Conservation (phyloP, 1,140 invertebrate genomes). For the Drosophila oshimai region DNA sequence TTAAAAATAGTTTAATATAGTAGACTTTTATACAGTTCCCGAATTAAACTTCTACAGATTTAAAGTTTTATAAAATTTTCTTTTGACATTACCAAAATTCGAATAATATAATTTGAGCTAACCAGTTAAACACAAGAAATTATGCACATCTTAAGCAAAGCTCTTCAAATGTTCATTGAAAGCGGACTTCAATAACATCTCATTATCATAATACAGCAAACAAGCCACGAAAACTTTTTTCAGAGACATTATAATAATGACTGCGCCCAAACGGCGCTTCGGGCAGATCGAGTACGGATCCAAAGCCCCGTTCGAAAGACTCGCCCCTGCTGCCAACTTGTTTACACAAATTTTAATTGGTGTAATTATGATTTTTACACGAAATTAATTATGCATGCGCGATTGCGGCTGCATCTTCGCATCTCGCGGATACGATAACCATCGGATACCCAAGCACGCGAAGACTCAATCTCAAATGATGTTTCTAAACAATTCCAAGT, state of each 20-base stretch:
- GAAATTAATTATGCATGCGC: constrained; percentile 75
- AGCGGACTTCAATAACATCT: not conserved
- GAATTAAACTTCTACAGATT: too few relatives aligned
- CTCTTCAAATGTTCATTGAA: not conserved
- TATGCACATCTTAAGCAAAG: too few relatives aligned
- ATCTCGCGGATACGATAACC: constrained; percentile 2
- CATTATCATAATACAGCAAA: not conserved
- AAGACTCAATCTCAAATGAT: constrained; percentile 10
- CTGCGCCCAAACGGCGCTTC: constrained; percentile 44
- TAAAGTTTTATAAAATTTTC: too few relatives aligned
- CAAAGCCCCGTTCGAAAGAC: not conserved
- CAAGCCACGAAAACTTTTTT: constrained; percentile 34
- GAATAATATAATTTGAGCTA: too few relatives aligned
- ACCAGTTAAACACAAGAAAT: too few relatives aligned
- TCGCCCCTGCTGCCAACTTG: constrained; percentile 55
- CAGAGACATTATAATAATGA: constrained; percentile 48
- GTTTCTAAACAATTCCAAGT: constrained; percentile 13
- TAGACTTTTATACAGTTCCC: too few relatives aligned
- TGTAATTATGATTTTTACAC: constrained; percentile 79
- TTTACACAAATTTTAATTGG: constrained; percentile 77
- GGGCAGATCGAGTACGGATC: constrained; percentile 6
- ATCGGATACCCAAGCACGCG: not conserved
- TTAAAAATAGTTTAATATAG: too few relatives aligned
- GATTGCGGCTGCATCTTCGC: constrained; percentile 42
- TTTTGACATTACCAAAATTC: too few relatives aligned